These are phyloP conservation scores for Icerya purchasi DNA, from an alignment of 2,888 invertebrate species.

Conservation along the genomic window DNA sequence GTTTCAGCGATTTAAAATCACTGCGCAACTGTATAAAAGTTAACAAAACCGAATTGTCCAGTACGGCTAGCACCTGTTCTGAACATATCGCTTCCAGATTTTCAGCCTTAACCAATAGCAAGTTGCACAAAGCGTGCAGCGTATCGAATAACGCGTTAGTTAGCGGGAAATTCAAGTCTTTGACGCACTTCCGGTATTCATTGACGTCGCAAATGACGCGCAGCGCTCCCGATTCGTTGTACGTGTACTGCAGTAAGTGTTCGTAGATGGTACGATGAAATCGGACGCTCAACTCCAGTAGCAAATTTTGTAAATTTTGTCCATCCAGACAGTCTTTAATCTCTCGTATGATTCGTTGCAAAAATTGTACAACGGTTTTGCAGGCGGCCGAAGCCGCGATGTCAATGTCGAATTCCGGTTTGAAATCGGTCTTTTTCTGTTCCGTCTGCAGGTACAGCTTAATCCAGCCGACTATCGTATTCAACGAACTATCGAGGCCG, in stretches of 20 bases:
- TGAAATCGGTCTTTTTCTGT: slow-evolving; percentile 88
- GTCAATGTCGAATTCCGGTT: slow-evolving; percentile 62
- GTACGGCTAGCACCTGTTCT: slow-evolving; percentile 72
- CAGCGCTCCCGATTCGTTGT: slow-evolving; percentile 85
- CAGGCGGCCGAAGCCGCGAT: slow-evolving; percentile 62
- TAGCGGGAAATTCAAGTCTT: slow-evolving; percentile 49
- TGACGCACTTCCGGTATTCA: slow-evolving; percentile 81
- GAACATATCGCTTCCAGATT: slow-evolving; percentile 88
- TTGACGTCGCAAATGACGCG: slow-evolving; percentile 95
- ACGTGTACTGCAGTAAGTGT: slow-evolving; percentile 82
- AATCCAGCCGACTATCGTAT: slow-evolving; percentile 77
- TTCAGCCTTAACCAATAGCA: slow-evolving; percentile 83
- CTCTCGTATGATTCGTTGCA: slow-evolving; percentile 49
- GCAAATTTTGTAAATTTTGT: slow-evolving; percentile 65
- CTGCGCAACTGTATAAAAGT: slow-evolving; percentile 86
- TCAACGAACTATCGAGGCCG: slow-evolving; percentile 62
- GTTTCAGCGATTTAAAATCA: slow-evolving; percentile 77
- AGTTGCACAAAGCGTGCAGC: slow-evolving; percentile 83
- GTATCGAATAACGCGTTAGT: slow-evolving; percentile 83
- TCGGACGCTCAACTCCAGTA: slow-evolving; percentile 71
- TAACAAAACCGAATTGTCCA: slow-evolving; percentile 71
- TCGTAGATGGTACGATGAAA: slow-evolving; percentile 85
- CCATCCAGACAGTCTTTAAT: slow-evolving; percentile 72
- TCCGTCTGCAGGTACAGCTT: slow-evolving; percentile 71
- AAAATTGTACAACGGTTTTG: slow-evolving; percentile 56